phyloP scores from a whole-genome alignment of 2,797 vertebrate species.

The Capromys pilorides region DNA sequence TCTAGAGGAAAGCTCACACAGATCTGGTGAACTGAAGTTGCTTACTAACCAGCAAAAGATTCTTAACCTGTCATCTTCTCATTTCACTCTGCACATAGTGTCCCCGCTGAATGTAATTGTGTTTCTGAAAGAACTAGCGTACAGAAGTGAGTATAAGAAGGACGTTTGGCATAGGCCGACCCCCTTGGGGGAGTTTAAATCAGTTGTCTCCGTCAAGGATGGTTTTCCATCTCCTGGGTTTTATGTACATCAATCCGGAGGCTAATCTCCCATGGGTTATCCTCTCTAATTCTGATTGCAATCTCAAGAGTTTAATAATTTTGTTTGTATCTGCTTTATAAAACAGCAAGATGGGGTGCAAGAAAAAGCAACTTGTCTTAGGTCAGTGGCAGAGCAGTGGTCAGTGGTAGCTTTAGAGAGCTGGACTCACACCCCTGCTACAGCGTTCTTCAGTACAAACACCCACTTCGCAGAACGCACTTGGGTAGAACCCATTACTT shows the following conservation, averaged over 20 bases:
- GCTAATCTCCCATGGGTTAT: background rate
- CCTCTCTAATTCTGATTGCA: background rate
- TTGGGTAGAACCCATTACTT: background rate
- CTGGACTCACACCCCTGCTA: background rate
- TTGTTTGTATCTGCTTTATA: background rate
- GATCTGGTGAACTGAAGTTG: background rate
- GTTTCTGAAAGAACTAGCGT: background rate
- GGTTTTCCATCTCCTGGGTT: background rate
- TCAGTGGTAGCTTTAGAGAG: background rate
- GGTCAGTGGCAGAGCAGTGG: background rate
- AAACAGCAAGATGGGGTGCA: background rate
- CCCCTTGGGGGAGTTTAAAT: background rate
- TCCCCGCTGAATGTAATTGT: too few relatives aligned
- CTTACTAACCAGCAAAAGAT: background rate
- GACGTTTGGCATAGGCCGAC: background rate
- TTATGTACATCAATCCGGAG: background rate
- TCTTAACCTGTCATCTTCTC: background rate
- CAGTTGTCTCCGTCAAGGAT: rapidly evolving
- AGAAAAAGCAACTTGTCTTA: background rate
- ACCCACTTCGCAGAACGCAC: background rate
- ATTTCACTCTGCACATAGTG: background rate
- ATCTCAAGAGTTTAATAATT: background rate
- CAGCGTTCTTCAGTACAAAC: background rate
- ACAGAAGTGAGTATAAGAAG: background rate
- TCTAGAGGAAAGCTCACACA: background rate